Evolutionary conservation across 2,113 vertebrate species (phyloP).

Genomic region (Tretioscincus oriximinensis): DNA sequence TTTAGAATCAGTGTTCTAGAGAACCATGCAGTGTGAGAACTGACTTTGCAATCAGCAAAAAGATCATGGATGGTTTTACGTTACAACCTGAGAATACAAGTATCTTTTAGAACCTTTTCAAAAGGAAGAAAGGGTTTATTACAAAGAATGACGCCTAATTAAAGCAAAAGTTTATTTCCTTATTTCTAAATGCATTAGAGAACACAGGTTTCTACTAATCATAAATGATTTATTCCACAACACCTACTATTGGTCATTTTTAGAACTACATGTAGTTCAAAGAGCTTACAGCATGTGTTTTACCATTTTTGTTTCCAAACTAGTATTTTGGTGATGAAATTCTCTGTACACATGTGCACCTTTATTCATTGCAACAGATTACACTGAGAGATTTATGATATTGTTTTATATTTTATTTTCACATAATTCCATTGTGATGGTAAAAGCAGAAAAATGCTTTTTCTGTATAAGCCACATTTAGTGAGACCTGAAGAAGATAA

Average conservation of each 20-base stretch:
- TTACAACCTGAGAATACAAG: background rate
- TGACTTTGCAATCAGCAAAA: background rate
- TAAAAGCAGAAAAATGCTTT: conserved; percentile 10
- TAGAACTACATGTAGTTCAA: conserved; percentile 1
- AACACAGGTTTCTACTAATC: background rate
- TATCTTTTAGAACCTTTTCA: background rate
- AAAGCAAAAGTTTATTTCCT: no score
- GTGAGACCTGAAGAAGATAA: background rate
- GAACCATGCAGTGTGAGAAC: background rate
- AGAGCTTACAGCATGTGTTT: background rate
- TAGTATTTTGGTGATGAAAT: background rate
- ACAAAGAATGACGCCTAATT: no score
- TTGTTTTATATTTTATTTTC: conserved; percentile 23
- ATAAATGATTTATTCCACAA: background rate
- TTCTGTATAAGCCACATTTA: conserved; percentile 3
- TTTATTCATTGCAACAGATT: conserved; percentile 1
- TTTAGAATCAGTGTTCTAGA: background rate
- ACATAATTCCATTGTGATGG: conserved; percentile 14
- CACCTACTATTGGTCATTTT: conserved; percentile 13
- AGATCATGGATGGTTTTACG: background rate
- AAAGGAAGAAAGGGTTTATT: background rate
- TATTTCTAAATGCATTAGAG: background rate
- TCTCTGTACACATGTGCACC: background rate
- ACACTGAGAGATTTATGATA: background rate
- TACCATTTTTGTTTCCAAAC: conserved; percentile 5